Evolutionary conservation across 2,797 vertebrate species (phyloP).

Genomic region (Catamblyrhynchus diadema): DNA sequence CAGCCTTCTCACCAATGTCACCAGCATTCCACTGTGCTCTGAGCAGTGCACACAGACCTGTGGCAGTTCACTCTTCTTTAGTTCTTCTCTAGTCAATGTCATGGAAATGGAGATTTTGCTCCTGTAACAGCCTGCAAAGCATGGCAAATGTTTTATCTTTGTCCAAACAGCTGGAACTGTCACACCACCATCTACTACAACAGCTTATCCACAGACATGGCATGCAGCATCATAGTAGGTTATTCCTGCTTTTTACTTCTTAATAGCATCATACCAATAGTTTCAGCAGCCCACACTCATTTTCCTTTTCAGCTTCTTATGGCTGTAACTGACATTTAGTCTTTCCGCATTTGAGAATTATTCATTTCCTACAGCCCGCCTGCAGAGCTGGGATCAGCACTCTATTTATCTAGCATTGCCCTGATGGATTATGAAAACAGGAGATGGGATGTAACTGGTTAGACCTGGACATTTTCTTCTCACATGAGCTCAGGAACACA

Average conservation of each 20-base stretch:
- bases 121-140: neutral
- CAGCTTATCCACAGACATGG: neutral
- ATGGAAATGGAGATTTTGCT: neutral
- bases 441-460: neutral
- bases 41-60: neutral
- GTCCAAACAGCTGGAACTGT: rapidly evolving
- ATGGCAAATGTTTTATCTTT: neutral
- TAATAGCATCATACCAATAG: neutral
- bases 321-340: neutral
- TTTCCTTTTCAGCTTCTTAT: neutral
- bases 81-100: neutral
- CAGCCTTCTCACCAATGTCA: neutral
- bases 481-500: neutral
- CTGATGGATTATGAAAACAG: neutral
- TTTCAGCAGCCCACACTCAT: neutral
- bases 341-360: neutral
- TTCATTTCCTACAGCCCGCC: neutral
- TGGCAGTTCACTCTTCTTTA: neutral
- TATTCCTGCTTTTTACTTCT: neutral
- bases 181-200: rapidly evolving
- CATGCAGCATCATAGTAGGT: rapidly evolving
- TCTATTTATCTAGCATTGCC: neutral
- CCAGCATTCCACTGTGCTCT: neutral
- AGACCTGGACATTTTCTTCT: neutral
- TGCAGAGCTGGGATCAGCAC: neutral